Conservation (phyloP, 2,888 invertebrate genomes). For the Nasonia oneida region DNA sequence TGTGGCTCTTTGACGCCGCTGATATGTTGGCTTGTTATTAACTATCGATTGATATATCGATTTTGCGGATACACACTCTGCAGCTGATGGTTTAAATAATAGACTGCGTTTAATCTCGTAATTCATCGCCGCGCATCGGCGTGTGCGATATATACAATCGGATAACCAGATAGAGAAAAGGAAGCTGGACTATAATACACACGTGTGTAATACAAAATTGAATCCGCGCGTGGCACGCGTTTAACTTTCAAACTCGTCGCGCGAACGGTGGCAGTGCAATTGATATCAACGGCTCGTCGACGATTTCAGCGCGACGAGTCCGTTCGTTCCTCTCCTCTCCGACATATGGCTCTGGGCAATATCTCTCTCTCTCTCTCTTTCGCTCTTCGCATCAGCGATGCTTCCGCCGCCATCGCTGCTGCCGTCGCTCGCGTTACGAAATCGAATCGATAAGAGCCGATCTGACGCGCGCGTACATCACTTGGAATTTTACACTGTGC, state of each 20-base stretch:
- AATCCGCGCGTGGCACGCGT: background rate
- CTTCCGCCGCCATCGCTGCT: background rate
- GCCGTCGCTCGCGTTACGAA: slow-evolving; percentile 27
- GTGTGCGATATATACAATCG: background rate
- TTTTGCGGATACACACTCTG: background rate
- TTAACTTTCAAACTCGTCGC: background rate
- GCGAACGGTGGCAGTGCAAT: background rate
- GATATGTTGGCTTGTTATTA: background rate
- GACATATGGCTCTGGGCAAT: background rate
- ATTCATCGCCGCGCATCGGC: too few species aligned
- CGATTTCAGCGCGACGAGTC: slow-evolving; percentile 25
- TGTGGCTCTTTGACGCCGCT: background rate
- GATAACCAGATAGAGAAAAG: background rate
- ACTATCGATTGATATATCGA: background rate
- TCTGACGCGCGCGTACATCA: background rate
- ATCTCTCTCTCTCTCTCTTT: background rate
- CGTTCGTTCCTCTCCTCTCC: background rate
- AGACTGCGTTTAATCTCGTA: background rate
- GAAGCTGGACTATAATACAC: background rate
- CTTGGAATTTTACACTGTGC: background rate
- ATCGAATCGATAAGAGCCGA: slow-evolving; percentile 51
- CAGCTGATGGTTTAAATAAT: background rate
- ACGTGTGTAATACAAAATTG: background rate
- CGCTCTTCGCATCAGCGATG: slow-evolving; percentile 6
- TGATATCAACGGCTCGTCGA: slow-evolving; percentile 29